A percentile compares a stretch with the other conserved stretches of the same genome.
Conservation (phyloP, 2,797 vertebrate genomes). For the Linurgus olivaceus region DNA sequence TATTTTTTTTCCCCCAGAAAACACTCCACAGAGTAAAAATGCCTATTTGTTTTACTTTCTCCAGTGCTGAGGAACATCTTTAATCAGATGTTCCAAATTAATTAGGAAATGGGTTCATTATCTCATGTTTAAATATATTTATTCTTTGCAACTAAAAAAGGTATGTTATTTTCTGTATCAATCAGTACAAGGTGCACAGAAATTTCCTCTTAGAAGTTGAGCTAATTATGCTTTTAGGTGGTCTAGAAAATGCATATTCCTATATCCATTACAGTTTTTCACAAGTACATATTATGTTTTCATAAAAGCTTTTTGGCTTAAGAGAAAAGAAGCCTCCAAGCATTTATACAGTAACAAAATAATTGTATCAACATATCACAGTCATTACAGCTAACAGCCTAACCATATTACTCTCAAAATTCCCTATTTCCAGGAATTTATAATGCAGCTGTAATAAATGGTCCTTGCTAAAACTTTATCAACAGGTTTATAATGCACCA, state of each 20-base stretch:
- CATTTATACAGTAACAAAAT: not conserved
- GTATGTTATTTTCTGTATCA: not conserved
- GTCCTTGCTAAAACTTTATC: not conserved
- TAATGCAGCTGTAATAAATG: not conserved
- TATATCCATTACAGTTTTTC: not conserved
- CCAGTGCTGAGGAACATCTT: not conserved
- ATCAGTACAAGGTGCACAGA: not conserved
- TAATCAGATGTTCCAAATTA: not conserved
- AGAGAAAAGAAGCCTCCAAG: slow-evolving; percentile 5
- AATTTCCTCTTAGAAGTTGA: not conserved
- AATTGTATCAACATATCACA: not conserved
- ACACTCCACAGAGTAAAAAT: not conserved
- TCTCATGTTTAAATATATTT: not conserved
- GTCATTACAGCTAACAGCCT: not conserved
- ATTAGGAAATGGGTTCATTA: not conserved
- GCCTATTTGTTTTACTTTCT: not conserved
- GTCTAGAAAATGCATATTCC: not conserved
- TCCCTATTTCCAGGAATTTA: slow-evolving; percentile 21
- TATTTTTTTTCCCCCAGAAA: not conserved
- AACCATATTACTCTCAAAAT: not conserved
- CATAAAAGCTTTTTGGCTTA: not conserved
- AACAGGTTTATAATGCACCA: not conserved
- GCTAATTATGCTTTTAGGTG: not conserved
- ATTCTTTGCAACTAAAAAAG: not conserved
- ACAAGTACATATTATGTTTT: not conserved